Evolutionary conservation across 1,140 invertebrate genomes (phyloP).

Genomic region (Episyrphus balteatus): DNA sequence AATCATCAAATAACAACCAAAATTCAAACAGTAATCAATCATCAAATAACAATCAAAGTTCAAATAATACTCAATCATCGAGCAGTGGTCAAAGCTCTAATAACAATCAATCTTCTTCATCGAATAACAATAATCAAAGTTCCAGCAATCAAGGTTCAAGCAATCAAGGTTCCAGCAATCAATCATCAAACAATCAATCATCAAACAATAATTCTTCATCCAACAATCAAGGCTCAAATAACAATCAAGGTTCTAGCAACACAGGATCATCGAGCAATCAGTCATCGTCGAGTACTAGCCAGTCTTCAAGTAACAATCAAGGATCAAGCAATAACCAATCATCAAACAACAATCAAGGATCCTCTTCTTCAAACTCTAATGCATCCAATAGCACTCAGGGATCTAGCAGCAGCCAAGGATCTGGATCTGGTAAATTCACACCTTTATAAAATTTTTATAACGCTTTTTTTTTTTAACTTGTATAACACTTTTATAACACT

Average conservation of each 20-base stretch:
- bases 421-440: constrained; percentile 3
- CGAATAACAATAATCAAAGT: constrained; percentile 5
- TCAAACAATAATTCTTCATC: not conserved
- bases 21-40: constrained; percentile 9
- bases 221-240: constrained; percentile 3
- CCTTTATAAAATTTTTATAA: no score
- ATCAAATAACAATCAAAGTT: constrained; percentile 11
- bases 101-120: constrained; percentile 12
- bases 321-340: constrained; percentile 9
- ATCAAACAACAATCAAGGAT: constrained; percentile 11
- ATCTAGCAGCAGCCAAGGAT: constrained; percentile 7
- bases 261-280: constrained; percentile 4
- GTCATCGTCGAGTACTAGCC: constrained; percentile 7
- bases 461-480: no score
- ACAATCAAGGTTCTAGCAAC: constrained; percentile 5
- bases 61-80: constrained; percentile 1
- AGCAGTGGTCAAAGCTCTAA: constrained; percentile 6
- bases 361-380: constrained; percentile 8
- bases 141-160: constrained; percentile 3
- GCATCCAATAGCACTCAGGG: constrained; percentile 10
- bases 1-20: constrained; percentile 2
- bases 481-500: no score
- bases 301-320: constrained; percentile 5
- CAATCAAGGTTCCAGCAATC: no score
- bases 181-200: not conserved